Percentiles rank a stretch among this genome's conserved stretches.
Evolutionary conservation across 2,113 vertebrate genomes (phyloP).

Genomic region (Lophochroa leadbeateri): DNA sequence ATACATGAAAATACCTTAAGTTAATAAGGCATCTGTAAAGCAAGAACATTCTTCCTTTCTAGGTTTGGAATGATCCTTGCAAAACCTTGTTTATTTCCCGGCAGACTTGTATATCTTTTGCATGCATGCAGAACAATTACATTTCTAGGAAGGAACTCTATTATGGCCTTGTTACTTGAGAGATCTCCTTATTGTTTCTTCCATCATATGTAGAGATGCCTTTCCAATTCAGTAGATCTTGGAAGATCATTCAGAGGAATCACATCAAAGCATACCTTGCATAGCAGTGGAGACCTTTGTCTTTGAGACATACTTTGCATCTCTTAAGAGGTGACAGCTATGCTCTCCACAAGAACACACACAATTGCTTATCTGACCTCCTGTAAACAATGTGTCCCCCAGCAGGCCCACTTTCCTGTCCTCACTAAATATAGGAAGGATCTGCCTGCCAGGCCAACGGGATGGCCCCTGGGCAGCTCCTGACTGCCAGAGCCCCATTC

Average conservation of each 20-base stretch:
- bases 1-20: not conserved
- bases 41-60: not conserved
- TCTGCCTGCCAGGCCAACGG: not conserved
- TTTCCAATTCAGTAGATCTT: slow-evolving; percentile 34
- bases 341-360: not conserved
- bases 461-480: not conserved
- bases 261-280: slow-evolving; percentile 59
- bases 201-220: not conserved
- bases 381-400: not conserved
- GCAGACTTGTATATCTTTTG: not conserved
- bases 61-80: not conserved
- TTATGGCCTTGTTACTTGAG: not conserved
- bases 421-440: not conserved
- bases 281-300: slow-evolving; percentile 44
- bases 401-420: not conserved
- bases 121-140: not conserved
- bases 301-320: slow-evolving; percentile 31
- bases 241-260: not conserved
- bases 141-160: not conserved
- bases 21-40: not conserved
- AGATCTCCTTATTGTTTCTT: slow-evolving; percentile 15
- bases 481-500: not conserved
- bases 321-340: slow-evolving; percentile 28
- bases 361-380: slow-evolving; percentile 34
- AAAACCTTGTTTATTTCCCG: not conserved